phyloP scores from a whole-genome alignment of 2,113 vertebrate species.

The Scophthalmus maximus region DNA sequence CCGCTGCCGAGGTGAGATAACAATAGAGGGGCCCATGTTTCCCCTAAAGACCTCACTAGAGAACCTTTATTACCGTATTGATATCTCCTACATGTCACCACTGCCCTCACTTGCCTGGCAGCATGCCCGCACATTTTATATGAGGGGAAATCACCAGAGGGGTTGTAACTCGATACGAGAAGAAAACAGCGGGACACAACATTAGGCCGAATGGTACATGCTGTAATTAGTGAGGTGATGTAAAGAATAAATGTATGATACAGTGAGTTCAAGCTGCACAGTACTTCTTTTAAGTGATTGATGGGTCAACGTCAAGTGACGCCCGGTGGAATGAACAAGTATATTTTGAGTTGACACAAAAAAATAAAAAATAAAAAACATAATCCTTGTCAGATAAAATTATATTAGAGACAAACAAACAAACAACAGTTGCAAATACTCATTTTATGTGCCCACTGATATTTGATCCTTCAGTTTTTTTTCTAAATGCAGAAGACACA shows the following conservation, averaged over 20 bases:
- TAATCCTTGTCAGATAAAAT: conserved; percentile 26
- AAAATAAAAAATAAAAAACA: neutral
- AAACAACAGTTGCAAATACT: conserved; percentile 47
- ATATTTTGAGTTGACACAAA: neutral
- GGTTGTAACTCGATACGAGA: conserved; percentile 58
- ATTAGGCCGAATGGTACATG: conserved; percentile 50
- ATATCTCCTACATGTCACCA: conserved; percentile 65
- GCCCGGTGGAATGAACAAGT: conserved; percentile 36
- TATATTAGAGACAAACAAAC: conserved; percentile 1
- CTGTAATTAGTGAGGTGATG: conserved; percentile 71
- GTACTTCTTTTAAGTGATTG: no score
- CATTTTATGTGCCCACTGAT: conserved; percentile 37
- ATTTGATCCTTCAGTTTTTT: conserved; percentile 46
- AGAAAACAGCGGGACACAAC: conserved; percentile 62
- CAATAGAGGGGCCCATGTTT: conserved; percentile 73
- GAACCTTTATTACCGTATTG: conserved; percentile 73
- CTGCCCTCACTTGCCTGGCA: conserved; percentile 63
- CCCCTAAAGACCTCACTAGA: conserved; percentile 71
- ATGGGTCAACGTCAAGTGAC: conserved; percentile 22
- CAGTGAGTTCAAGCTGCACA: conserved; percentile 46
- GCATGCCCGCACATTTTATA: conserved; percentile 49
- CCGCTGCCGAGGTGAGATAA: conserved; percentile 72
- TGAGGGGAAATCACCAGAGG: conserved; percentile 43
- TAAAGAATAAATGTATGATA: conserved; percentile 68
- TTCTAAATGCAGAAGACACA: conserved; percentile 11